These are phyloP conservation scores for Ctenicera cuprea DNA, from an alignment of 2,888 invertebrate genomes.

Conservation along the genomic window DNA sequence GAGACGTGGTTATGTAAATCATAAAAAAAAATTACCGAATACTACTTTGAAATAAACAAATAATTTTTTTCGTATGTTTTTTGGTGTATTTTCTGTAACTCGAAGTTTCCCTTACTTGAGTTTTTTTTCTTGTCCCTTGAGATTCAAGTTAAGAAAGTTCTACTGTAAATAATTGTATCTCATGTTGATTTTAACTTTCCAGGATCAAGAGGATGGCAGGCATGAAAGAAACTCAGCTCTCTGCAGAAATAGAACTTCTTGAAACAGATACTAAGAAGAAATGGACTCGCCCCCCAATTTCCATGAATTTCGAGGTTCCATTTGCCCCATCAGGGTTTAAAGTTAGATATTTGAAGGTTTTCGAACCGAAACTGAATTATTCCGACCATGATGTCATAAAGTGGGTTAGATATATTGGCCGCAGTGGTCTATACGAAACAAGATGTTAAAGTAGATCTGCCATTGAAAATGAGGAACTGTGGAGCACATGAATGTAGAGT, in stretches of 20 bases:
- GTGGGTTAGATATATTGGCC: conserved; percentile 99
- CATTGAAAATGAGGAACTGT: background rate
- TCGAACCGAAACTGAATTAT: conserved; percentile 99
- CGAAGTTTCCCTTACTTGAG: too few species aligned
- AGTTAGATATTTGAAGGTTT: conserved; percentile 99
- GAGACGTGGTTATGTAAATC: too few species aligned
- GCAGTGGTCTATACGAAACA: conserved; percentile 99
- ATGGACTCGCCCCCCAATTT: conserved; percentile 99
- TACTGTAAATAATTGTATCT: conserved; percentile 42
- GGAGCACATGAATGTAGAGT: background rate
- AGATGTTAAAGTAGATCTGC: conserved; percentile 83
- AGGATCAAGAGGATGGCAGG: conserved; percentile 95
- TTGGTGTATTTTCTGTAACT: too few species aligned
- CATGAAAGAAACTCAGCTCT: conserved; percentile 99
- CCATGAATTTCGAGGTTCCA: conserved; percentile 99
- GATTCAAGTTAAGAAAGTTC: too few species aligned
- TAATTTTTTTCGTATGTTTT: too few species aligned
- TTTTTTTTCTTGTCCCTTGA: too few species aligned
- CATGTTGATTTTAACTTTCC: conserved; percentile 32
- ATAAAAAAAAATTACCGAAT: too few species aligned
- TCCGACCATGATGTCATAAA: conserved; percentile 99
- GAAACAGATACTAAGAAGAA: conserved; percentile 99
- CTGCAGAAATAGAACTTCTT: conserved; percentile 98
- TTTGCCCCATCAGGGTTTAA: conserved; percentile 99
- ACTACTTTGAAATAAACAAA: too few species aligned